A percentile compares a stretch with the other conserved stretches of the same genome.
Evolutionary conservation across 2,797 vertebrate genomes (phyloP).

Genomic region (Acipenser transmontanus): DNA sequence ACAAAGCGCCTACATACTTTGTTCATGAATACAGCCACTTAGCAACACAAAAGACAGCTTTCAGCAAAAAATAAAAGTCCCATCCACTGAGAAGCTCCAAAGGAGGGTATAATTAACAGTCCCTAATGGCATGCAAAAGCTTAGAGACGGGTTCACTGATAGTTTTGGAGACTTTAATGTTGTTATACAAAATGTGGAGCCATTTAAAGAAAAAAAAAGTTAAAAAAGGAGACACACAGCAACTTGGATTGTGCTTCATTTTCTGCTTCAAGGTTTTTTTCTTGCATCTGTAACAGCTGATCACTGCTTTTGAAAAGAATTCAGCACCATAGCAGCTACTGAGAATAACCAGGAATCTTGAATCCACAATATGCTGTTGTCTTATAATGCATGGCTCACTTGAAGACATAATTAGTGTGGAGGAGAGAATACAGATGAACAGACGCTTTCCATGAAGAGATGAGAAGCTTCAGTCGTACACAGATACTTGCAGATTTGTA

Average conservation of each 20-base stretch:
- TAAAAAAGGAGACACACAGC: neutral
- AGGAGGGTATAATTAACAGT: conserved; percentile 1
- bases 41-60: conserved; percentile 13
- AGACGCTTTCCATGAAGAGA: too few relatives aligned
- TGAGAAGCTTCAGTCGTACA: too few relatives aligned
- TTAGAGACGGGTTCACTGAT: neutral
- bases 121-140: neutral
- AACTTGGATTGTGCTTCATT: neutral
- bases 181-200: neutral
- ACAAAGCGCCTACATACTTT: conserved; percentile 11
- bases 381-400: too few relatives aligned
- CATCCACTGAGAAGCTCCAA: neutral
- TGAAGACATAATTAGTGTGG: too few relatives aligned
- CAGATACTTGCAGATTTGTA: too few relatives aligned
- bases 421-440: too few relatives aligned
- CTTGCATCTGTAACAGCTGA: neutral
- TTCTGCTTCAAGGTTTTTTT: neutral
- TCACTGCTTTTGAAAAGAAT: neutral
- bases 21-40: conserved; percentile 10
- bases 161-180: neutral
- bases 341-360: too few relatives aligned
- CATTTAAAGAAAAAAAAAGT: neutral
- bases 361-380: too few relatives aligned
- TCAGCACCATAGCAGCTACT: too few relatives aligned
- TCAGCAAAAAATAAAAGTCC: conserved; percentile 2